Evolutionary conservation across 2,113 vertebrate species (phyloP).

Genomic region (Polypterus senegalus): DNA sequence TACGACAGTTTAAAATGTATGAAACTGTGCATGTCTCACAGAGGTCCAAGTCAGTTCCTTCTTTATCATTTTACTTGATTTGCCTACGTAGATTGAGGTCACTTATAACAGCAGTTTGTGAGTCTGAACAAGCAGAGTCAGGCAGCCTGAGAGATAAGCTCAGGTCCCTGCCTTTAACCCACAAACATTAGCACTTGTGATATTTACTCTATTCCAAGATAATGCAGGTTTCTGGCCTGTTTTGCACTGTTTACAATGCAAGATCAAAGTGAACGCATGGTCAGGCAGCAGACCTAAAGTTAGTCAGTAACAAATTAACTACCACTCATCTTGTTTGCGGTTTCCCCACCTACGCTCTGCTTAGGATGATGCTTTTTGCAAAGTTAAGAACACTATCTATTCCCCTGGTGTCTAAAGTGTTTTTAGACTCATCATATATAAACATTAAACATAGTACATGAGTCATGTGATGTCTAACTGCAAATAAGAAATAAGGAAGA

Average conservation of each 20-base stretch:
- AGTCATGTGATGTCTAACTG: too few species aligned
- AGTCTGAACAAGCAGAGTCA: constrained; percentile 39
- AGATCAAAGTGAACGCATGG: constrained; percentile 60
- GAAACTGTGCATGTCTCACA: constrained; percentile 7
- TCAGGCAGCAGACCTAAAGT: constrained; percentile 53
- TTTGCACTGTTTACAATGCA: constrained; percentile 40
- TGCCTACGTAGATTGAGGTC: constrained; percentile 43
- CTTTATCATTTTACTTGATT: constrained; percentile 46
- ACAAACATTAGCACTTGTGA: constrained; percentile 50
- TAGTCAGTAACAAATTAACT: constrained; percentile 48
- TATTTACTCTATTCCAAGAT: constrained; percentile 54
- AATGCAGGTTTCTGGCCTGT: constrained; percentile 40
- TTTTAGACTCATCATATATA: too few species aligned
- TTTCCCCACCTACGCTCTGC: not conserved
- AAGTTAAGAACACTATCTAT: too few species aligned
- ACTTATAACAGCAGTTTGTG: constrained; percentile 28
- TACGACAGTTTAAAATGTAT: constrained; percentile 18
- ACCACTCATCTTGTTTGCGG: constrained; percentile 20
- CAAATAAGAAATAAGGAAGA: too few species aligned
- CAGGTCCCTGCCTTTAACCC: constrained; percentile 53
- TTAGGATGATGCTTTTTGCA: too few species aligned
- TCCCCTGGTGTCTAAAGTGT: too few species aligned
- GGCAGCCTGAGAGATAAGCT: constrained; percentile 45
- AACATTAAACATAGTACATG: too few species aligned
- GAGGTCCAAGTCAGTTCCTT: constrained; percentile 20